These are phyloP conservation scores for Stramonita haemastoma DNA, from an alignment of 2,888 invertebrate genomes.

Conservation along the genomic window DNA sequence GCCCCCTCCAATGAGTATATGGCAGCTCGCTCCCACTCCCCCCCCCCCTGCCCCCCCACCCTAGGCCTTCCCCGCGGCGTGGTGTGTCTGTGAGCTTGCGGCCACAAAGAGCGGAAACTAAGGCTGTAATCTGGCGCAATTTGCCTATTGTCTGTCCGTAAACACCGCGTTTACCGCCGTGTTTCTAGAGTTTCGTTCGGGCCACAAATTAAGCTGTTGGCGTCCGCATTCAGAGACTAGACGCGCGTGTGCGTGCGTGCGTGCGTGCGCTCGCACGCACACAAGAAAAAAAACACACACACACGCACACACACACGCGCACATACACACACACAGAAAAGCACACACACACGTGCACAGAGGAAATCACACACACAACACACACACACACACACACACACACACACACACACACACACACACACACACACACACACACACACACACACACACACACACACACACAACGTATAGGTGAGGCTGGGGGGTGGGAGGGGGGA, in stretches of 20 bases:
- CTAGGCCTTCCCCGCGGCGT: not conserved
- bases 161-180: constrained; percentile 24
- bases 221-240: too few relatives aligned
- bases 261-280: too few relatives aligned
- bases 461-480: not conserved
- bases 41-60: too few relatives aligned
- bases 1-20: not conserved
- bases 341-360: not conserved
- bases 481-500: not conserved
- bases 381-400: too few relatives aligned
- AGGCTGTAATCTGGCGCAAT: constrained; percentile 27
- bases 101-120: constrained; percentile 3
- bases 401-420: too few relatives aligned
- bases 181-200: constrained; percentile 19
- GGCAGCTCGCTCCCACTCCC: constrained; percentile 1
- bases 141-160: constrained; percentile 5
- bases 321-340: not conserved
- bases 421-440: too few relatives aligned
- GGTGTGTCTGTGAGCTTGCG: not conserved
- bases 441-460: not conserved
- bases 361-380: not conserved
- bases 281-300: too few relatives aligned
- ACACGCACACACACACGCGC: too few relatives aligned
- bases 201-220: constrained; percentile 23
- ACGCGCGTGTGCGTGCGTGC: too few relatives aligned